Evolutionary conservation across 2,113 vertebrate genomes (phyloP).

Genomic region (Macroglossus sobrinus): DNA sequence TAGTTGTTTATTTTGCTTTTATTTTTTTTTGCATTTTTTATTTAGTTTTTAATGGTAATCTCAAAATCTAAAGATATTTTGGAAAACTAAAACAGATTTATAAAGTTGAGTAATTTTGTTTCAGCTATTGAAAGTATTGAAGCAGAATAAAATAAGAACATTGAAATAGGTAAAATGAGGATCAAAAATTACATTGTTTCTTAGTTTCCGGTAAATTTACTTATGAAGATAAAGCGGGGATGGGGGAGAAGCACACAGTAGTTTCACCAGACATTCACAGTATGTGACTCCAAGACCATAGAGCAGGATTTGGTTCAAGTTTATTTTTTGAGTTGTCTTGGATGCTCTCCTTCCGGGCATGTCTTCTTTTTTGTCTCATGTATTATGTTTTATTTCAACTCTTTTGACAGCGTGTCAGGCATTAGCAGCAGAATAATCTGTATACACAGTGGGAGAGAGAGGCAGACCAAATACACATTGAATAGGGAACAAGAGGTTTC

Average conservation of each 20-base stretch:
- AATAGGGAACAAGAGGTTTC: background rate
- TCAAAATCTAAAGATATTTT: background rate
- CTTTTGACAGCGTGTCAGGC: constrained; percentile 51
- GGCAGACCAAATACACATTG: constrained; percentile 43
- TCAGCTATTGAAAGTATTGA: background rate
- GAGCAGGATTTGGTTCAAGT: background rate
- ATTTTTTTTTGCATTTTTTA: background rate
- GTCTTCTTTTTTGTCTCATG: constrained; percentile 30
- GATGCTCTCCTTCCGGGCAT: constrained; percentile 29
- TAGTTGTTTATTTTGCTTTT: background rate
- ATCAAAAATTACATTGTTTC: background rate
- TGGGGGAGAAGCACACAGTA: background rate
- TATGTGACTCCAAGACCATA: background rate
- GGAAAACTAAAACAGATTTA: background rate
- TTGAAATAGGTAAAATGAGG: background rate
- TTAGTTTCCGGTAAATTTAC: background rate
- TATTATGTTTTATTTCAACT: constrained; percentile 62
- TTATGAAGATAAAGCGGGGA: background rate
- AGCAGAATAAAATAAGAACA: background rate
- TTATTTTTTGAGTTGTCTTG: constrained; percentile 57
- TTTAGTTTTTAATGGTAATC: background rate
- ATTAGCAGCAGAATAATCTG: constrained; percentile 54
- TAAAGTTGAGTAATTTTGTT: background rate
- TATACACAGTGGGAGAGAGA: constrained; percentile 55
- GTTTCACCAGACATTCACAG: constrained; percentile 56